These are phyloP conservation scores for Euwallacea fornicatus DNA, from an alignment of 1,140 invertebrate genomes.

Conservation along the genomic window DNA sequence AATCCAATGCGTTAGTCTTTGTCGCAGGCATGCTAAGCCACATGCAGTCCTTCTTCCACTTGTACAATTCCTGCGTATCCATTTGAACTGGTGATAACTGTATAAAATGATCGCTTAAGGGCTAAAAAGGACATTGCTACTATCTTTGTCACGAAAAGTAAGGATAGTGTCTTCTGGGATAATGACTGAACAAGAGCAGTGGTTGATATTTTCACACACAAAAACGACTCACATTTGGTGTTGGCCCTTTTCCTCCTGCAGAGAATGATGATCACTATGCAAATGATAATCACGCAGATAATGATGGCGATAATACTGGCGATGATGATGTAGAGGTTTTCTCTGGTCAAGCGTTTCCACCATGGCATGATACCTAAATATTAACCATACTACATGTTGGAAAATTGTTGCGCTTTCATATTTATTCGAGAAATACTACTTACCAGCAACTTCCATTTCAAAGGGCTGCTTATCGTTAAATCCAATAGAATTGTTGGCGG, in stretches of 20 bases:
- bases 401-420: background rate
- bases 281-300: constrained; percentile 76
- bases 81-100: no score
- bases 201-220: constrained; percentile 4
- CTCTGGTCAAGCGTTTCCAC: constrained; percentile 74
- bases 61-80: no score
- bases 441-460: constrained; percentile 77
- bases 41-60: no score
- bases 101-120: no score
- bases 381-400: background rate
- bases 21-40: no score
- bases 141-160: constrained; percentile 23
- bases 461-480: constrained; percentile 65
- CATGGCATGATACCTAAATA: constrained; percentile 57
- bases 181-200: background rate
- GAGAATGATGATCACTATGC: constrained; percentile 79
- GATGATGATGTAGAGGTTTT: constrained; percentile 75
- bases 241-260: constrained; percentile 76
- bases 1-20: no score
- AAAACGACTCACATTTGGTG: constrained; percentile 80
- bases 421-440: constrained; percentile 40
- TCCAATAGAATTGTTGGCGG: constrained; percentile 81
- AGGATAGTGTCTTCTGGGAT: constrained; percentile 20
- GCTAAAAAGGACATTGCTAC: constrained; percentile 1
- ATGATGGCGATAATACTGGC: constrained; percentile 74